These are phyloP conservation scores for Capricornis sumatraensis DNA, from an alignment of 2,113 vertebrate species.

Conservation along the genomic window DNA sequence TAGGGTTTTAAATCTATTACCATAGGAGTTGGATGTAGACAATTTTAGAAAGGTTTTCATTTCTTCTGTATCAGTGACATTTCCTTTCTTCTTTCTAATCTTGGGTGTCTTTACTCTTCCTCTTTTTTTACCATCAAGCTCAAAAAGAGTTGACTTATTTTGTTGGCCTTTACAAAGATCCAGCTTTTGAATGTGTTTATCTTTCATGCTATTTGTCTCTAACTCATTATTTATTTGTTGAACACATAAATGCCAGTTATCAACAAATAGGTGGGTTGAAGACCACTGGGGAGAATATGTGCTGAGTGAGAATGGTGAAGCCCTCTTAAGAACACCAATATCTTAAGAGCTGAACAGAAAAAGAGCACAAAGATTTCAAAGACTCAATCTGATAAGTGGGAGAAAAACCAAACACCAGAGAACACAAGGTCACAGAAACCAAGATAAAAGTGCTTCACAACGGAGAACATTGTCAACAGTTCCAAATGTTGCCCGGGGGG, in stretches of 20 bases:
- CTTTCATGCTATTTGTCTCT: not conserved
- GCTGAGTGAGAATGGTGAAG: not conserved
- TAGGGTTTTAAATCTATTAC: not conserved
- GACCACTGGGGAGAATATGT: not conserved
- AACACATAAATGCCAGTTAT: not conserved
- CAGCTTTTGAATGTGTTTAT: not conserved
- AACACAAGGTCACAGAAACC: not conserved
- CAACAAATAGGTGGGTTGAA: not conserved
- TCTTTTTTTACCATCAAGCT: not conserved
- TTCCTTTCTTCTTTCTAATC: not conserved
- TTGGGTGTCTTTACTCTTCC: not conserved
- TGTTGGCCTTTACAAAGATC: not conserved
- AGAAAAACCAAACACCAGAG: not conserved
- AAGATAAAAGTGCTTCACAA: not conserved
- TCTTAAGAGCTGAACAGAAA: not conserved
- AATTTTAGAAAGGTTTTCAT: not conserved
- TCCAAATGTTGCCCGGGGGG: not conserved
- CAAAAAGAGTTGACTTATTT: not conserved
- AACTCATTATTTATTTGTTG: not conserved
- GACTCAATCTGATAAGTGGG: conserved; percentile 6
- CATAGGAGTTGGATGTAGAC: not conserved
- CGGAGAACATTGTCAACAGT: not conserved
- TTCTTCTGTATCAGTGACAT: not conserved
- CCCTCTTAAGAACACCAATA: not conserved
- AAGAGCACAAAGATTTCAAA: not conserved